Evolutionary conservation across 2,888 invertebrate genomes (phyloP).

Genomic region (Anorthoa munda): DNA sequence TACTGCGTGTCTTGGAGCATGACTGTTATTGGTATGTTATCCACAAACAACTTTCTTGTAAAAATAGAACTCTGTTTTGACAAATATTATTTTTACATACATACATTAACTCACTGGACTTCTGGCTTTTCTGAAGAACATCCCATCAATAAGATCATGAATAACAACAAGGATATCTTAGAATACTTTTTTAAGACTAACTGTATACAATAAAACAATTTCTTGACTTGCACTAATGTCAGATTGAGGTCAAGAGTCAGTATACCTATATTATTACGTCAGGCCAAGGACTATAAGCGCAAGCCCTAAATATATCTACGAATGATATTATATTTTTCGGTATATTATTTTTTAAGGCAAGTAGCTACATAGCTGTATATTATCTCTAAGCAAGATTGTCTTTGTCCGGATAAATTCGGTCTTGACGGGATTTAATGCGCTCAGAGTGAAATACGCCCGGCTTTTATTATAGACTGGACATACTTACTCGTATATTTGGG

Average conservation of each 20-base stretch:
- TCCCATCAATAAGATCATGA: too few species aligned
- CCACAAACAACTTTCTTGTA: not conserved
- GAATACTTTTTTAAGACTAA: not conserved
- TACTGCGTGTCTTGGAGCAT: slow-evolving; percentile 98
- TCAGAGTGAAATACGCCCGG: slow-evolving; percentile 28
- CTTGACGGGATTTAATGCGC: slow-evolving; percentile 36
- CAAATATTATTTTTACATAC: not conserved
- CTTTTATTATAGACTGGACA: slow-evolving; percentile 44
- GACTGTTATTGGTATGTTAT: slow-evolving; percentile 93
- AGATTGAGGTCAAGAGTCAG: not conserved
- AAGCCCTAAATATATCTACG: slow-evolving; percentile 5
- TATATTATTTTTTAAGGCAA: slow-evolving; percentile 6
- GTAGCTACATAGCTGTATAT: slow-evolving; percentile 22
- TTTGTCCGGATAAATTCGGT: slow-evolving; percentile 33
- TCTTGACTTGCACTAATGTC: not conserved
- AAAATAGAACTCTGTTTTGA: not conserved
- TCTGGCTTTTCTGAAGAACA: too few species aligned
- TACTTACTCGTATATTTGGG: slow-evolving; percentile 15
- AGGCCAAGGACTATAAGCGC: not conserved
- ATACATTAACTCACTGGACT: too few species aligned
- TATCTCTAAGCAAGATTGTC: slow-evolving; percentile 16
- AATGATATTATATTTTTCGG: slow-evolving; percentile 15
- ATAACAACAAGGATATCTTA: not conserved
- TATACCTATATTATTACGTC: not conserved
- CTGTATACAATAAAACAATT: not conserved